Base-by-base conservation (phyloP, 2,888 invertebrate species). In the Phania funesta region DNA sequence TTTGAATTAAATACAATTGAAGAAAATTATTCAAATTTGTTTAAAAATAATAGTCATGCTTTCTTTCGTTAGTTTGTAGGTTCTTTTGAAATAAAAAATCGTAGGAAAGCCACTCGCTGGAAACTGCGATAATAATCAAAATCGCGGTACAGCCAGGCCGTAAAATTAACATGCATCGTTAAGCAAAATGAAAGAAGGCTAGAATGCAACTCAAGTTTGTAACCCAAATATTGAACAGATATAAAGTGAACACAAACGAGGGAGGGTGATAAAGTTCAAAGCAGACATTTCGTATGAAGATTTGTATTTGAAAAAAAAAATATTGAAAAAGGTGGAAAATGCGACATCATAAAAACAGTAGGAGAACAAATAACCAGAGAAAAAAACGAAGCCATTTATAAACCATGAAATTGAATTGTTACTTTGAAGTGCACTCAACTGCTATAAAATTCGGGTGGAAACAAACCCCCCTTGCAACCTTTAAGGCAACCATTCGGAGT, bases 371-470 rank as follows among this genome's bases (percentile, higher is more conserved):
- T 44, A 24, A 18, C 35, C 18, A 16, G 8, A 60, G 13, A 9
- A 64, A 38, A 54, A 38, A 48, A 38, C 11, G 18, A 26, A 70
- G 46, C 29, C 67, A 73, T 70, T 82, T 78, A 65, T 29, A 58
- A 78, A 82, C 65, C 82, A 82, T 82, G 82, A 82, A 82, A 82
- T 82, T 78, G 74, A 82, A 78, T 82, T 82, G 82, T 82, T 82
- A 82, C 78, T 82, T 82, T 82, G 82, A 82, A 82, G 82, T 82
- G 82, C 82, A 82, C 82, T 78, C 82, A 70, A 65, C 70, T 75
- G 67, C 54, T 70, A 46, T 68, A 78, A 82, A 78, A 81, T 73
- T 24, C 46, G 24, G 46, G 16, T 38, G 46, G 0, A 18, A 52
- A 22, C 24, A 58, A 60, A 67, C 20, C 4, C 13, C 48, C 5